Conservation (phyloP, 2,113 vertebrate genomes). For the Macaca fascicularis region DNA sequence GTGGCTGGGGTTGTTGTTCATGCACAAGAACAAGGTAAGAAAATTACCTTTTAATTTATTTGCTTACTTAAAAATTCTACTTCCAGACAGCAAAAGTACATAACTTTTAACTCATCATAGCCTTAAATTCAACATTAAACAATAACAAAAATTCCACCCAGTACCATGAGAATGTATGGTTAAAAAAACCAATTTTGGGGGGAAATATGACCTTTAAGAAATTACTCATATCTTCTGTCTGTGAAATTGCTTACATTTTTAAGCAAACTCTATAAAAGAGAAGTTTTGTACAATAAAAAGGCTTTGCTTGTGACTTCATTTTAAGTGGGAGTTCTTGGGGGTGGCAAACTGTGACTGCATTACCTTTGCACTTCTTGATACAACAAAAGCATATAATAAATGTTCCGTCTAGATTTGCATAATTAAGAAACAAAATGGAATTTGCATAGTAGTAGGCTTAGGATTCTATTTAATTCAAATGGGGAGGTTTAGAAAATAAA, state of each 20-base stretch:
- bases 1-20: conserved; percentile 86
- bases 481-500: conserved; percentile 67
- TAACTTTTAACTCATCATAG: conserved; percentile 42
- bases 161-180: conserved; percentile 69
- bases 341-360: conserved; percentile 79
- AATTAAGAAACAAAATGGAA: conserved; percentile 69
- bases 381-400: conserved; percentile 70
- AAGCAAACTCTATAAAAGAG: conserved; percentile 82
- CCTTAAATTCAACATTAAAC: conserved; percentile 40
- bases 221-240: conserved; percentile 81
- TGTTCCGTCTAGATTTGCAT: conserved; percentile 77
- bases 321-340: conserved; percentile 86
- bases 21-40: conserved; percentile 88
- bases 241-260: conserved; percentile 87
- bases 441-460: conserved; percentile 61
- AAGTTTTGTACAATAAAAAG: conserved; percentile 85
- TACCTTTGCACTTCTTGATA: conserved; percentile 85
- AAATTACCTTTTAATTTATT: not conserved
- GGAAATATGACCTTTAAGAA: conserved; percentile 86
- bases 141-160: conserved; percentile 64
- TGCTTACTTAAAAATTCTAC: conserved; percentile 12
- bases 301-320: conserved; percentile 84
- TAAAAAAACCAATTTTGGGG: conserved; percentile 75
- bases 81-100: not conserved
- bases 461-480: conserved; percentile 65